A percentile compares a stretch with the other conserved stretches of the same genome.
Evolutionary conservation across 2,113 vertebrate genomes (phyloP).

Genomic region (Dipodomys merriami): DNA sequence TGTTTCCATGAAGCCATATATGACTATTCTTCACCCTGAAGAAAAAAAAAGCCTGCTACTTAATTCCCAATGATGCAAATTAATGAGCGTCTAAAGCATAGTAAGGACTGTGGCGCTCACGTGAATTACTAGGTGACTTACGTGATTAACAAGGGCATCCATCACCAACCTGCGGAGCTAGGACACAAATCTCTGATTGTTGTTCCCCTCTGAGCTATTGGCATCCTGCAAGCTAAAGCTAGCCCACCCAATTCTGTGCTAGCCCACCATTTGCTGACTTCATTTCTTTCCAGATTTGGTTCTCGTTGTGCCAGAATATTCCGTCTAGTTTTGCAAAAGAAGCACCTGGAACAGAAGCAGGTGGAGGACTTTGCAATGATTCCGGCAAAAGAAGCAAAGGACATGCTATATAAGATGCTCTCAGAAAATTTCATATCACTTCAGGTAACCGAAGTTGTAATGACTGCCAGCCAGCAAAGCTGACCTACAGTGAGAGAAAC

Average conservation of each 20-base stretch:
- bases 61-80: neutral
- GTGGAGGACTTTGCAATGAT: slow-evolving; percentile 99
- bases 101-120: neutral
- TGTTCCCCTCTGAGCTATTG: neutral
- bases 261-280: neutral
- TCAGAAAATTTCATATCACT: slow-evolving; percentile 94
- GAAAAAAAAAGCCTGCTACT: neutral
- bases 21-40: neutral
- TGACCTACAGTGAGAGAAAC: neutral
- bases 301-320: slow-evolving; percentile 94
- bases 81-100: neutral
- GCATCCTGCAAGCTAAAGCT: neutral
- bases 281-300: slow-evolving; percentile 89
- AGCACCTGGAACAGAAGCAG: slow-evolving; percentile 97
- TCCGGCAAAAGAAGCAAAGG: slow-evolving; percentile 98
- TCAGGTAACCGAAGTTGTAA: slow-evolving; percentile 85
- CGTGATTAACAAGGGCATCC: neutral
- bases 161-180: neutral
- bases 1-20: neutral
- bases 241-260: neutral
- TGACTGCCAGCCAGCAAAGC: neutral
- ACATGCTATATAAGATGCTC: slow-evolving; percentile 97
- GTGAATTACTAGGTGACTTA: neutral
- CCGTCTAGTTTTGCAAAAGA: slow-evolving; percentile 93
- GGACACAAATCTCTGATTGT: neutral